Percentiles rank a stretch among this genome's conserved stretches.
These are phyloP conservation scores for Coleophora deauratella DNA, from an alignment of 2,888 invertebrate genomes.

Conservation along the genomic window DNA sequence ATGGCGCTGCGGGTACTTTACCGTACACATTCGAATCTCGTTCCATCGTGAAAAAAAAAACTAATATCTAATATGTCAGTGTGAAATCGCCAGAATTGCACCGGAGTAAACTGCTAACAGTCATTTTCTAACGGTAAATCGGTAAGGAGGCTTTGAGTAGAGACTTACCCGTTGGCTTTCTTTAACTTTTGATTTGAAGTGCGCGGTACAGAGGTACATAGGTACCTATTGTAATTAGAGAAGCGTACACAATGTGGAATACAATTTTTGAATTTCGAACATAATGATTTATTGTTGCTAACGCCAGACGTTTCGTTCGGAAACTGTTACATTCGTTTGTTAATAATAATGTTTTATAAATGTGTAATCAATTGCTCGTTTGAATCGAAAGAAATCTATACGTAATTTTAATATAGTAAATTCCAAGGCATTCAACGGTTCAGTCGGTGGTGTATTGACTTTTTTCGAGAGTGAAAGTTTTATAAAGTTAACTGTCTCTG, in stretches of 20 bases:
- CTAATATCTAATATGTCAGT: constrained; percentile 47
- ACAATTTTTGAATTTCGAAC: constrained; percentile 12
- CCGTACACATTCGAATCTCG: constrained; percentile 9
- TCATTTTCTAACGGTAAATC: constrained; percentile 56
- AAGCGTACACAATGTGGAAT: constrained; percentile 9
- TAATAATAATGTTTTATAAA: constrained; percentile 2
- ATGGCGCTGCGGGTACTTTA: constrained; percentile 28
- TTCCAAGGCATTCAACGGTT: too few relatives aligned
- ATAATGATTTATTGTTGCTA: constrained; percentile 14
- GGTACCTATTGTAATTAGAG: constrained; percentile 32
- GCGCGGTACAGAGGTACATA: constrained; percentile 4
- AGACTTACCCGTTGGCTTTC: constrained; percentile 19
- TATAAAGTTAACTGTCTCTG: constrained; percentile 10
- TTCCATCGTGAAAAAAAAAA: constrained; percentile 27
- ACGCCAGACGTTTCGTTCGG: background rate
- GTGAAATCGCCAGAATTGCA: constrained; percentile 57
- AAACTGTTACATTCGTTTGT: constrained; percentile 4
- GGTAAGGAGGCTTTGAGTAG: constrained; percentile 26
- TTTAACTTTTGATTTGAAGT: constrained; percentile 20
- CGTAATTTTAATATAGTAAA: too few relatives aligned
- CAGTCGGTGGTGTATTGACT: background rate
- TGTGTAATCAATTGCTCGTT: constrained; percentile 8
- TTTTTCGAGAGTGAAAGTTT: constrained; percentile 2
- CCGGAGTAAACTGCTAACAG: constrained; percentile 24
- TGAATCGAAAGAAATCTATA: constrained; percentile 3